These are phyloP conservation scores for Amiota minor DNA, from an alignment of 2,888 invertebrate genomes.

Conservation along the genomic window DNA sequence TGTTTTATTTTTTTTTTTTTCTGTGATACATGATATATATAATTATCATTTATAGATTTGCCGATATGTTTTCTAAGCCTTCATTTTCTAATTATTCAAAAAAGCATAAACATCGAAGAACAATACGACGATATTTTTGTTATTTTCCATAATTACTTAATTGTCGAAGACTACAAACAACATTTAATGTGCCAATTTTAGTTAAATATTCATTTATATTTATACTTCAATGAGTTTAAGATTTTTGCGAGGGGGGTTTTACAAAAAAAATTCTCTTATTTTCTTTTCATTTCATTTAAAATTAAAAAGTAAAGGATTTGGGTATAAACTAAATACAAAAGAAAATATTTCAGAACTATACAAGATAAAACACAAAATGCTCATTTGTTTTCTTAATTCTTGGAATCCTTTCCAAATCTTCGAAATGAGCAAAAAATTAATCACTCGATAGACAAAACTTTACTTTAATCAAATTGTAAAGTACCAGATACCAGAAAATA, in stretches of 20 bases:
- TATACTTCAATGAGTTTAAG: conserved; percentile 55
- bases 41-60: conserved; percentile 29
- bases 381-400: no score
- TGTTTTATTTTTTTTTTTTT: conserved; percentile 34
- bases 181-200: conserved; percentile 54
- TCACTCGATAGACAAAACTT: no score
- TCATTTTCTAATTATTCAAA: conserved; percentile 44
- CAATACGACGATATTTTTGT: conserved; percentile 36
- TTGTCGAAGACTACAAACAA: conserved; percentile 16
- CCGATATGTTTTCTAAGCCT: conserved; percentile 56
- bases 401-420: no score
- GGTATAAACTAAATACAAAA: conserved; percentile 26
- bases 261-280: background rate
- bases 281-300: background rate
- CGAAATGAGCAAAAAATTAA: no score
- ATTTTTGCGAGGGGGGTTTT: background rate
- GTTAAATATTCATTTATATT: conserved; percentile 46
- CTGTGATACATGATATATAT: background rate
- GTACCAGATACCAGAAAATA: no score
- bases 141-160: conserved; percentile 37
- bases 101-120: conserved; percentile 54
- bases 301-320: background rate
- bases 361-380: conserved; percentile 38
- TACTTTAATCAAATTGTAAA: no score
- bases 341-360: conserved; percentile 59